A percentile compares a stretch with the other conserved stretches of the same genome.
Evolutionary conservation across 2,797 vertebrate species (phyloP).

Genomic region (Monodelphis domestica): DNA sequence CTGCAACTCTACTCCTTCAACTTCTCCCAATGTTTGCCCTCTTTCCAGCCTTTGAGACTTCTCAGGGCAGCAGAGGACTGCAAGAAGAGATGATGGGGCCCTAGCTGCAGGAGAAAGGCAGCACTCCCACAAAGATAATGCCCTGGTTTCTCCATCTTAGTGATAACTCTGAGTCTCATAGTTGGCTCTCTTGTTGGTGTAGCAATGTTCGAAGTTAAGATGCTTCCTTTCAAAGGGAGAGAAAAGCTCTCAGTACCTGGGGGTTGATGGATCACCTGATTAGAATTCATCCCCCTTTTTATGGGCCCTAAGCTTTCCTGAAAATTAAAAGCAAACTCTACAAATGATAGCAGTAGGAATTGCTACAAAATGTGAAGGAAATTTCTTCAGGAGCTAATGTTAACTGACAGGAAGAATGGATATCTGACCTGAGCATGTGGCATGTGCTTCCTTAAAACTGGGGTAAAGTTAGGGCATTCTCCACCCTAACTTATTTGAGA

Average conservation of each 20-base stretch:
- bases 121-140: neutral
- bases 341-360: slow-evolving; percentile 42
- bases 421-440: neutral
- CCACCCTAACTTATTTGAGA: neutral
- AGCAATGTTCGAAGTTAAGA: neutral
- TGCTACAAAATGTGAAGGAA: neutral
- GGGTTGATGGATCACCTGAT: neutral
- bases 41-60: neutral
- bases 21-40: neutral
- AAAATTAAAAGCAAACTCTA: slow-evolving; percentile 43
- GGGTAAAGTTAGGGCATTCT: neutral
- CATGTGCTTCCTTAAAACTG: neutral
- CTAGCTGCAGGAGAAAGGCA: neutral
- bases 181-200: neutral
- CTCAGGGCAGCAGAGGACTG: neutral
- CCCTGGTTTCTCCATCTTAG: neutral
- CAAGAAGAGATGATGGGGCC: neutral
- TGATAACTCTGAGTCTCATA: neutral
- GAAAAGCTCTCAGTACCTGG: neutral
- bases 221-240: neutral
- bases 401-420: neutral
- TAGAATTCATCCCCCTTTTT: slow-evolving; percentile 6
- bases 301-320: neutral
- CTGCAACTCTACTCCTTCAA: neutral
- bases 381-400: neutral